phyloP scores from a whole-genome alignment of 2,797 vertebrate species.

The Hozukius guyotensis region DNA sequence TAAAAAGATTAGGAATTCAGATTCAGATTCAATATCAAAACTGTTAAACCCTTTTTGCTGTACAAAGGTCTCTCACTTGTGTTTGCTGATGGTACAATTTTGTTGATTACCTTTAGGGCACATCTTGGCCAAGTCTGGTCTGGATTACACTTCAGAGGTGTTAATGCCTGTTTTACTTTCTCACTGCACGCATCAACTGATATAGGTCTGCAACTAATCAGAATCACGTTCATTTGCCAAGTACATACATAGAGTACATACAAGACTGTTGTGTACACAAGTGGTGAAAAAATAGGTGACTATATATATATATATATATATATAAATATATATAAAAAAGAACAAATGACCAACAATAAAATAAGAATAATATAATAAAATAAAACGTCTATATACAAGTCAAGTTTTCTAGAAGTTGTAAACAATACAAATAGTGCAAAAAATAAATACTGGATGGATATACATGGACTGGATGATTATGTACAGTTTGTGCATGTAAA shows the following conservation, averaged over 20 bases:
- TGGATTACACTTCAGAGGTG: background rate
- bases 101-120: background rate
- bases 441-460: too few relatives aligned
- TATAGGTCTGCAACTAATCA: background rate
- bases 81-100: background rate
- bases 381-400: too few relatives aligned
- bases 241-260: too few relatives aligned
- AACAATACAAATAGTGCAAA: too few relatives aligned
- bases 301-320: background rate
- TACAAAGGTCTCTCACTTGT: too few relatives aligned
- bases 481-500: background rate
- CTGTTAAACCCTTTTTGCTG: too few relatives aligned
- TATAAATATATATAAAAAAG: background rate
- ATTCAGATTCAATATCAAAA: too few relatives aligned
- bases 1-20: background rate
- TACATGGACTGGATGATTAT: background rate
- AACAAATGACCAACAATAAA: too few relatives aligned
- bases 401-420: too few relatives aligned
- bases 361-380: background rate
- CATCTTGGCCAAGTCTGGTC: background rate
- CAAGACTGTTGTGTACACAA: background rate
- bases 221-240: too few relatives aligned
- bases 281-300: background rate
- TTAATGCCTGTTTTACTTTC: background rate
- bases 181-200: background rate